These are phyloP conservation scores for Ormyrus rosae DNA, from an alignment of 2,888 invertebrate species.

Conservation along the genomic window DNA sequence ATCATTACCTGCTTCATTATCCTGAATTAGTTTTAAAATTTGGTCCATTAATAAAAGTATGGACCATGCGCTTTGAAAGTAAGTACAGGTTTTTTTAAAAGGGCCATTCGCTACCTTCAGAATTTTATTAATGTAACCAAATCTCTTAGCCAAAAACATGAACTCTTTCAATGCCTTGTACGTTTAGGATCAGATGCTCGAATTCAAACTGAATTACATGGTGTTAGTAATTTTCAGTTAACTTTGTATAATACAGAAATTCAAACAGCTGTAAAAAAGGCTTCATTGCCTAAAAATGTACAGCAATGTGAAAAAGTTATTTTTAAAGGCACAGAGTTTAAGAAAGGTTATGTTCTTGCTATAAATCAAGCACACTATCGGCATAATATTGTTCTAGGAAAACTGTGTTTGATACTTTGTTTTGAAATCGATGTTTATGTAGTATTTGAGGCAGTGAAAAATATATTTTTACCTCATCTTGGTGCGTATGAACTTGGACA, in stretches of 20 bases:
- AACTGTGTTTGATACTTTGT: constrained; percentile 46
- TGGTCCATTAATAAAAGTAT: constrained; percentile 34
- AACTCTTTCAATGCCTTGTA: constrained; percentile 39
- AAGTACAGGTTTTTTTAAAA: constrained; percentile 29
- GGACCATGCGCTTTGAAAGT: constrained; percentile 33
- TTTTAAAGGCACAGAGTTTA: constrained; percentile 51
- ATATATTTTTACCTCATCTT: constrained; percentile 42
- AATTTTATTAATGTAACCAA: constrained; percentile 57
- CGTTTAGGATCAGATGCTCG: constrained; percentile 45
- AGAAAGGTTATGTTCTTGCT: constrained; percentile 46
- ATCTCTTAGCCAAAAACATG: constrained; percentile 49
- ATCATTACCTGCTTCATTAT: constrained; percentile 19
- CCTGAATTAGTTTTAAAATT: constrained; percentile 2
- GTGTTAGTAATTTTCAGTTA: constrained; percentile 30
- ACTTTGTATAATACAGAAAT: constrained; percentile 37
- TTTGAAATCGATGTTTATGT: constrained; percentile 28
- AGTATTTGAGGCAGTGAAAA: constrained; percentile 51
- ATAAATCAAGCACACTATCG: constrained; percentile 49
- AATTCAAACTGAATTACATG: constrained; percentile 28
- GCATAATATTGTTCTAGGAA: constrained; percentile 49
- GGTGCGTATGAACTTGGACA: constrained; percentile 46
- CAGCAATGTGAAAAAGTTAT: constrained; percentile 45
- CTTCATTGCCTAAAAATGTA: neutral
- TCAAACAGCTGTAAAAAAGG: constrained; percentile 9
- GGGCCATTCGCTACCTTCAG: constrained; percentile 14